A percentile compares a stretch with the other conserved stretches of the same genome.
Evolutionary conservation across 2,797 vertebrate genomes (phyloP).

Genomic region (Phoebastria nigripes): DNA sequence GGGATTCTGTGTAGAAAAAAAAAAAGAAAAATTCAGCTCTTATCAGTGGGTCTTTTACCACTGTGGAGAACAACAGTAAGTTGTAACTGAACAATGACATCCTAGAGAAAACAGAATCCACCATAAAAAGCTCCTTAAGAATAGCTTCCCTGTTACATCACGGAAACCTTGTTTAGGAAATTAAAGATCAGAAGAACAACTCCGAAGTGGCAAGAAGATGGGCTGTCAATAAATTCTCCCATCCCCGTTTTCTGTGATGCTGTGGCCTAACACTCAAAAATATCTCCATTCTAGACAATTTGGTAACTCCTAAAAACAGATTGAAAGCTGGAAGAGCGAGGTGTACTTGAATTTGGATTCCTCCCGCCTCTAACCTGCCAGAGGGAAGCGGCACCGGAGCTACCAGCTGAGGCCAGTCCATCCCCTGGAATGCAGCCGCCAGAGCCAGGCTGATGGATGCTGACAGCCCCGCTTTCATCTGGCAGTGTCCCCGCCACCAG

Average conservation of each 20-base stretch:
- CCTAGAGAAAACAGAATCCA: neutral
- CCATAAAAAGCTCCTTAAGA: neutral
- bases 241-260: neutral
- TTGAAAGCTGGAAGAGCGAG: neutral
- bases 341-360: neutral
- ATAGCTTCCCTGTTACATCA: neutral
- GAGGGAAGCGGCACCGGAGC: neutral
- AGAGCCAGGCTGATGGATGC: constrained; percentile 60
- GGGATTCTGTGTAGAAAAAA: neutral
- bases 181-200: neutral
- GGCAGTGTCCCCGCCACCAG: constrained; percentile 62
- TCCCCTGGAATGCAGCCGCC: constrained; percentile 65
- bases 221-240: neutral
- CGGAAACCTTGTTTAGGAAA: neutral
- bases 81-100: neutral
- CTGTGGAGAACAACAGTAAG: neutral
- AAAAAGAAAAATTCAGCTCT: neutral
- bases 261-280: neutral
- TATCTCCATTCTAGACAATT: neutral
- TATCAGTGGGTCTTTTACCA: neutral
- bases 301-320: neutral
- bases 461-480: constrained; percentile 71
- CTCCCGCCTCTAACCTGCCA: neutral
- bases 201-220: neutral
- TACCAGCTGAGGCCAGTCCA: constrained; percentile 55